phyloP scores from a whole-genome alignment of 2,113 vertebrate species.

The Vimba vimba region DNA sequence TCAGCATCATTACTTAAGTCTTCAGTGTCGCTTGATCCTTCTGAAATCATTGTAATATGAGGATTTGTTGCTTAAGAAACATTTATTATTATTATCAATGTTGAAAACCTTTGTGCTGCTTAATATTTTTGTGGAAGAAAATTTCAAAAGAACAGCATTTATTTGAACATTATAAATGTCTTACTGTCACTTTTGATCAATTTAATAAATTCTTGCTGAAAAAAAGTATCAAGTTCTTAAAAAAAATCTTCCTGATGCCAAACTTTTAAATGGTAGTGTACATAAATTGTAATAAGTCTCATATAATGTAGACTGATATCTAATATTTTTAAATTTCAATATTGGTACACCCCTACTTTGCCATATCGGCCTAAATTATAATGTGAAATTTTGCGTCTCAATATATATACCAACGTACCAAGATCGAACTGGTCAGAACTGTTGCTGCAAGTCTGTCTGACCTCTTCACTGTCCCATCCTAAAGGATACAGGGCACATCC shows the following conservation, averaged over 20 bases:
- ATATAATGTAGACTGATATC: too few relatives aligned
- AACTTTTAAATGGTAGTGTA: neutral
- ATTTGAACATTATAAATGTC: too few relatives aligned
- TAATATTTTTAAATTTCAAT: neutral
- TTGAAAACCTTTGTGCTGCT: too few relatives aligned
- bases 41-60: too few relatives aligned
- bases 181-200: too few relatives aligned
- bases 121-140: too few relatives aligned
- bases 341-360: neutral
- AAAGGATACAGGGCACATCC: constrained; percentile 95
- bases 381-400: neutral
- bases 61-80: too few relatives aligned
- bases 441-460: constrained; percentile 93
- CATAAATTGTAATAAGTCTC: neutral
- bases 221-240: too few relatives aligned
- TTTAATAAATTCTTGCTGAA: too few relatives aligned
- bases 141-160: too few relatives aligned
- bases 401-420: constrained; percentile 77
- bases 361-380: neutral
- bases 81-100: too few relatives aligned
- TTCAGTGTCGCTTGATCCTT: neutral
- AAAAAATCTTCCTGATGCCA: neutral
- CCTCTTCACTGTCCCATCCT: constrained; percentile 97
- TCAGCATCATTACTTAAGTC: neutral
- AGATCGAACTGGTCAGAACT: constrained; percentile 90